Base-by-base conservation (phyloP, 2,888 invertebrate species). In the Druceiella hillmani region DNA sequence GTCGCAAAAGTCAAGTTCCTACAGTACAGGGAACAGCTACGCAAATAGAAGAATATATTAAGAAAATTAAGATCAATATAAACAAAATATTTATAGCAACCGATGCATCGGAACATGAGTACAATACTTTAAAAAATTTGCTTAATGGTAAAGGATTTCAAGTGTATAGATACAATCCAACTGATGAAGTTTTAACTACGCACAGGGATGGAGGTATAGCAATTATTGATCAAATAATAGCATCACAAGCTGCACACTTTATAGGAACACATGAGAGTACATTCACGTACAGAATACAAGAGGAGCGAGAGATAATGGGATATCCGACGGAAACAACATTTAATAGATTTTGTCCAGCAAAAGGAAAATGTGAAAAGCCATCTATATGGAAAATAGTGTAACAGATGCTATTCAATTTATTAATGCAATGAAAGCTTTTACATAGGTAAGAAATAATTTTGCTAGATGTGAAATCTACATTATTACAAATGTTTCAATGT, bases 251-350 rank as follows among this genome's bases (percentile, higher is more conserved):
- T 1, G 78, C 81, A 47, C 81, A 79, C 57, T 97, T 97, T 56
- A 76, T 94, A 24, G 98, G 98, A 6, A 93, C 92, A 0, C 79
- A 85, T 57, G 92, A 93, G 51, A 98, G 98, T 41, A 99, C 98
- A 1, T 98, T 97, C 62, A 84, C 95, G 0, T 95, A 87, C 60
- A 77, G 98, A 38, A 98, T 99, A 48, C 93, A 97, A 65, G 98
- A 99, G 59, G 98, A 99, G 57, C 74, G 98, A 15, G 97, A 98
- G 66, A 93, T 99, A 43, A 59, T 97, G 27, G 94, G 94, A 2
- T 93, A 93, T 61, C 74, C 79, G 4, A 70, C 78, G 26, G 66
- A 78, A 15, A 79, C 81, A 5, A 97, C 97, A 0, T 98, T 93
- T 58, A 97, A 98, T 62, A 74, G 86, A 43, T 66, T 94, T 2